phyloP scores from a whole-genome alignment of 92 coral and sea anemone species.

The Epizoanthus illoricatus region DNA sequence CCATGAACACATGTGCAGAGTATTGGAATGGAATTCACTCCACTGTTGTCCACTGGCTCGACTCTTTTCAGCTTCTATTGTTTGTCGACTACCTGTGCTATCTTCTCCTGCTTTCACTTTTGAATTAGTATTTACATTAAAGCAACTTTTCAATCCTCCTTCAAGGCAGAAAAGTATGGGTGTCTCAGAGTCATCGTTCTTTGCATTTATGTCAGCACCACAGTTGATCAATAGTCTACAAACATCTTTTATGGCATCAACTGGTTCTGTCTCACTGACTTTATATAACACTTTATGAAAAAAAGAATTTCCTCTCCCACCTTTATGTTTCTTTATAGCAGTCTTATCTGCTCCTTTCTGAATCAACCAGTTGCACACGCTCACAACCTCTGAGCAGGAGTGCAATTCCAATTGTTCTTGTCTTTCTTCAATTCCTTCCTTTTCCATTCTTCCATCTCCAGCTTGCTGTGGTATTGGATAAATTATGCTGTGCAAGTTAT shows the following conservation, averaged over 20 bases:
- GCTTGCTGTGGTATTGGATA: not conserved
- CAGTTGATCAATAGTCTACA: conserved; percentile 6
- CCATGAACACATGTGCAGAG: conserved; percentile 17
- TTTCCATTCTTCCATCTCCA: not conserved
- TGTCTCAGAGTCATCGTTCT: not conserved
- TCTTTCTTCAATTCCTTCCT: not conserved
- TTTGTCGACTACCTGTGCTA: not conserved
- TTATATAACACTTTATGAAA: not conserved
- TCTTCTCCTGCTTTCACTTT: not conserved
- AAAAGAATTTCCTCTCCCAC: not conserved
- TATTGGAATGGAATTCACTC: not conserved
- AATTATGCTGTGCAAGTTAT: not conserved
- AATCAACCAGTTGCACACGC: conserved; percentile 5
- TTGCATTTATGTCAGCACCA: conserved; percentile 9
- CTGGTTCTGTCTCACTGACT: not conserved
- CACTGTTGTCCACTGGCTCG: not conserved
- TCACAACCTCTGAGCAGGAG: not conserved
- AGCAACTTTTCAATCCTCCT: not conserved
- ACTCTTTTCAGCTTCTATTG: no score
- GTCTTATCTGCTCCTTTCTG: conserved; percentile 4
- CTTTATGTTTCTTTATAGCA: not conserved
- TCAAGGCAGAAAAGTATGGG: not conserved
- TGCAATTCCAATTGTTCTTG: not conserved
- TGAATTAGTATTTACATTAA: not conserved
- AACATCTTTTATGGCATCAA: conserved; percentile 18